Percentiles rank a stretch among this genome's conserved stretches.
Evolutionary conservation across 2,797 vertebrate species (phyloP).

Genomic region (Notamacropus eugenii): DNA sequence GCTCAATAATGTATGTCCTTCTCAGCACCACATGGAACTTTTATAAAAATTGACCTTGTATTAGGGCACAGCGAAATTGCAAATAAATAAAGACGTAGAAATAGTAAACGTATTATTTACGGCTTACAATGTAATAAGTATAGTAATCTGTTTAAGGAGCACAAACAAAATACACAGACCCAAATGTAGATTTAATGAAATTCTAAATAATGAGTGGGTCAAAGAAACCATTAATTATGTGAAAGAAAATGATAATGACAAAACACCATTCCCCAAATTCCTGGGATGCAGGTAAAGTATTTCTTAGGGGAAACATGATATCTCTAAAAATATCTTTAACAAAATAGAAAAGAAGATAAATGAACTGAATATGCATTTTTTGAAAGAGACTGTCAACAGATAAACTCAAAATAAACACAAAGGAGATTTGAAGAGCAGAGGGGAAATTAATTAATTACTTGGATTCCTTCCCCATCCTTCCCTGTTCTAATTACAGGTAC

Average conservation of each 20-base stretch:
- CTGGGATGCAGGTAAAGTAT: background rate
- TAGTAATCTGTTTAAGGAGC: background rate
- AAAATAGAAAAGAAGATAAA: background rate
- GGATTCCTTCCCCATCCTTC: background rate
- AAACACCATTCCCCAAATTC: background rate
- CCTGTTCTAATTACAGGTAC: conserved; percentile 87
- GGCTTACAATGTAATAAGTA: background rate
- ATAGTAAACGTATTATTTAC: background rate
- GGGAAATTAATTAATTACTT: background rate
- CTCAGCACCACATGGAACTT: background rate
- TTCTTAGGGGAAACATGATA: background rate
- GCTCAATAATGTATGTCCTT: background rate
- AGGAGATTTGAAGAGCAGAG: background rate
- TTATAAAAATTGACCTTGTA: background rate
- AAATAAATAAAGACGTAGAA: background rate
- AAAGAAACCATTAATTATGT: background rate
- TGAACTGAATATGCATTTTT: background rate
- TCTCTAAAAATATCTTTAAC: background rate
- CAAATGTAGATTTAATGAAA: background rate
- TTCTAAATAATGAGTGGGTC: background rate
- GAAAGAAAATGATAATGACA: background rate
- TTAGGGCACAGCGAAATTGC: background rate
- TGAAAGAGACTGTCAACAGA: background rate
- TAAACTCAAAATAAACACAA: background rate
- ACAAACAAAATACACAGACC: background rate